Base-by-base conservation (phyloP, 2,797 vertebrate species). In the Melanotaenia boesemani region DNA sequence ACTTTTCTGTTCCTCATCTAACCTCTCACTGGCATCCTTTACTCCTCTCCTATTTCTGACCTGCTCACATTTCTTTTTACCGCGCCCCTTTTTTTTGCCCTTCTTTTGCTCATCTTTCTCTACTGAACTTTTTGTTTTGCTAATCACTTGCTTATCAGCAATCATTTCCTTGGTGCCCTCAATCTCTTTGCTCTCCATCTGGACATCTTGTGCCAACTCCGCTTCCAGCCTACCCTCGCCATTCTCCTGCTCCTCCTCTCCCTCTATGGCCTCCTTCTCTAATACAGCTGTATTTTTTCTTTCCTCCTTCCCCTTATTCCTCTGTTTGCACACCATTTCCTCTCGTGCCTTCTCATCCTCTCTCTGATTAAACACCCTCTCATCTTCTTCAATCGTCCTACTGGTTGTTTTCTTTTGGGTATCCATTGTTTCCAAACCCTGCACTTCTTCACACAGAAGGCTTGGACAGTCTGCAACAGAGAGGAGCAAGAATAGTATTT, bases 361-460 rank as follows among this genome's bases (percentile, higher is more conserved):
- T n/a, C 34, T 72, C 59, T 77, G 64, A 81, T 77, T 83, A 56
- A 82, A 71, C 55, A 56, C 67, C n/a, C 70, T 44, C 41, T 85
- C 79, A 22, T 71, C 71, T 34, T 44, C 60, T 15, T 77, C 73
- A 63, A 60, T 67, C 55, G 12, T 82, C 71, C 50, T 69, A 69
- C 66, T 64, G 39, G 22, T 61, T 67, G 57, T 67, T 41, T 69
- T 76, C 32, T 80, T 74, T 71, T 63, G 76, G 57, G 72, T 5
- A 34, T 66, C 82, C 48, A 87, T 87, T 54, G 76, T 85, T 69
- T 89, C 84, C 73, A 85, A 59, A 68, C 90, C 85, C 32, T 86
- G 87, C 69, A 89, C 81, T 66, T 95, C 94, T 26, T 94, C 91
- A 92, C 95, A 95, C 76, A 94, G 86, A 74, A 94, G 91, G 76